Conservation (phyloP, 2,888 invertebrate species). For the Fissipunctia ypsillon region DNA sequence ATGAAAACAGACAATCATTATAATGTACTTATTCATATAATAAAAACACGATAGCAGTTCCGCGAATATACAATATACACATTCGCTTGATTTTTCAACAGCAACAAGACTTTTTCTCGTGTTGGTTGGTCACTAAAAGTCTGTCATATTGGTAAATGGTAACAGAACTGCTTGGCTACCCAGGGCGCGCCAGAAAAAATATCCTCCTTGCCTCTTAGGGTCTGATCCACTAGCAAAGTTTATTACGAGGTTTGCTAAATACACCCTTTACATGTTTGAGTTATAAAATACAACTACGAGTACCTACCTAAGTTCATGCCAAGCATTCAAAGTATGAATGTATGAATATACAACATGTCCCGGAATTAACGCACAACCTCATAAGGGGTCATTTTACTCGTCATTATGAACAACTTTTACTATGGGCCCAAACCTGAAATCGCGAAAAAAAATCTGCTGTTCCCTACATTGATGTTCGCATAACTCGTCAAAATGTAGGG, state of each 20-base stretch:
- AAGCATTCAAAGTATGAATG: background rate
- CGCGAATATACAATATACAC: background rate
- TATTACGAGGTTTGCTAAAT: background rate
- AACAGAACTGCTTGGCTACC: background rate
- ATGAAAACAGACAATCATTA: conserved; percentile 21
- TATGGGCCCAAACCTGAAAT: too few relatives aligned
- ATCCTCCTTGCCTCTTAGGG: background rate
- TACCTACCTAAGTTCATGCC: too few relatives aligned
- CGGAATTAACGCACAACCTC: too few relatives aligned
- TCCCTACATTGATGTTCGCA: too few relatives aligned
- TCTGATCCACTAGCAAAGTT: background rate
- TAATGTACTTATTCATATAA: background rate
- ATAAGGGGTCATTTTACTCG: too few relatives aligned
- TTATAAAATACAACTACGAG: too few relatives aligned
- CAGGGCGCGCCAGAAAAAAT: too few relatives aligned
- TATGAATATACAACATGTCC: background rate
- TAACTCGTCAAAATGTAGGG: too few relatives aligned
- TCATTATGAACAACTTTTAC: too few relatives aligned
- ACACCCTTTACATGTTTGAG: too few relatives aligned
- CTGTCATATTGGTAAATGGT: background rate
- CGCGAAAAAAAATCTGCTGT: too few relatives aligned
- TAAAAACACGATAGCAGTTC: background rate
- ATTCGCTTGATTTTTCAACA: background rate
- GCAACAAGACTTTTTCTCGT: background rate
- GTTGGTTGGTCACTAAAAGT: background rate